Conservation (phyloP, 2,797 vertebrate species). For the Sebastes jordani region DNA sequence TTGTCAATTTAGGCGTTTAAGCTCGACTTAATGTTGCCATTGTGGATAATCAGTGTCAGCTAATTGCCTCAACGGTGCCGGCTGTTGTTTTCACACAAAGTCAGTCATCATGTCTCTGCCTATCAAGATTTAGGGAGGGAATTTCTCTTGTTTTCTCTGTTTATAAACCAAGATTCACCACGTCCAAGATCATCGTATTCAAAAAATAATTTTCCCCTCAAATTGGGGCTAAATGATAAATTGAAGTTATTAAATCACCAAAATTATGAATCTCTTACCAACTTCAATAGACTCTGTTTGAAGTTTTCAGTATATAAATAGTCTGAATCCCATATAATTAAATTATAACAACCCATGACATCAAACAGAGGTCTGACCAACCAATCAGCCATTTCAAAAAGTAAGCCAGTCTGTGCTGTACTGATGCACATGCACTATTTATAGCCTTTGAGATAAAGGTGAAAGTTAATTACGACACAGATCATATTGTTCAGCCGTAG, state of each 20-base stretch:
- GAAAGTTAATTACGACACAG: neutral
- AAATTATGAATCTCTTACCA: neutral
- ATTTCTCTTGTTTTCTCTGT: neutral
- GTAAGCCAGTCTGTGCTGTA: neutral
- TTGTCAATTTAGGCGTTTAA: slow-evolving; percentile 72
- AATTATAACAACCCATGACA: neutral
- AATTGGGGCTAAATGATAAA: neutral
- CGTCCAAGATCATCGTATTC: neutral
- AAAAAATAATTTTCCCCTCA: no score
- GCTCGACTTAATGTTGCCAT: slow-evolving; percentile 64
- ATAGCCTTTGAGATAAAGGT: neutral
- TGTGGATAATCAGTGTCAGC: slow-evolving; percentile 48
- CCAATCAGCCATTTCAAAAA: neutral
- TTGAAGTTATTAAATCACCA: neutral
- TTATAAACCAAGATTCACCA: neutral
- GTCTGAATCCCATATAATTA: neutral
- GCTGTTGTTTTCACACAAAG: slow-evolving; percentile 50
- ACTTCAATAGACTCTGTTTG: neutral
- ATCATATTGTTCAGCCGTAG: neutral
- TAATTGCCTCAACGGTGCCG: slow-evolving; percentile 64
- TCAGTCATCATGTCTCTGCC: slow-evolving; percentile 27
- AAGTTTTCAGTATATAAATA: neutral
- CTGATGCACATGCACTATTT: neutral
- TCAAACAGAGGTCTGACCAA: neutral
- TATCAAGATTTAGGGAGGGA: neutral